Conservation (phyloP, 1,140 invertebrate species). For the Calephelis nemesis region DNA sequence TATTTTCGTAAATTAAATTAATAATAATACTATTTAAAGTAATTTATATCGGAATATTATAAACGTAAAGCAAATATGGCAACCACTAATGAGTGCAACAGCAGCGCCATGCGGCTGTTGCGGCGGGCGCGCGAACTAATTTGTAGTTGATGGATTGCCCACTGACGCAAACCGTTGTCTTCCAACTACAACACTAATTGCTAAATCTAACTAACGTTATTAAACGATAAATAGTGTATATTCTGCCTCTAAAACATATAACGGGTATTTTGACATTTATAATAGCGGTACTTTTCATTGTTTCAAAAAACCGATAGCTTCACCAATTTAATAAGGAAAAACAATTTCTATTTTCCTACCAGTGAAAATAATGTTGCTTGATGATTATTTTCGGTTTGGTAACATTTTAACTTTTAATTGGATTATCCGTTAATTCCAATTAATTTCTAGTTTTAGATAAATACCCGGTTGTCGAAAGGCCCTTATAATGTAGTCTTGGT, state of each 20-base stretch:
- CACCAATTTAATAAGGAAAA: too few relatives aligned
- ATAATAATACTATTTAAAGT: slow-evolving; percentile 27
- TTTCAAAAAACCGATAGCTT: not conserved
- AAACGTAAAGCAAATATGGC: slow-evolving; percentile 35
- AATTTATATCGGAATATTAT: slow-evolving; percentile 45
- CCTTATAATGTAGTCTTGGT: too few relatives aligned
- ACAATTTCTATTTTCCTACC: not conserved
- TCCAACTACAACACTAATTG: slow-evolving; percentile 31
- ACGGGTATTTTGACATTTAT: not conserved
- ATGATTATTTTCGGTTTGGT: too few relatives aligned
- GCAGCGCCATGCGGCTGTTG: slow-evolving; percentile 62
- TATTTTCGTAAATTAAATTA: too few relatives aligned
- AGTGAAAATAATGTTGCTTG: not conserved
- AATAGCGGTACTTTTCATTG: not conserved
- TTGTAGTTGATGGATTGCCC: slow-evolving; percentile 65
- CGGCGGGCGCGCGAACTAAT: slow-evolving; percentile 66
- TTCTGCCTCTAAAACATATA: not conserved
- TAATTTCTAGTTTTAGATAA: too few relatives aligned
- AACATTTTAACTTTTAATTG: too few relatives aligned
- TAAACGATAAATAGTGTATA: not conserved
- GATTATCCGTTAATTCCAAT: too few relatives aligned
- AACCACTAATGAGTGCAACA: slow-evolving; percentile 73
- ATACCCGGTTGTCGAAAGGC: too few relatives aligned
- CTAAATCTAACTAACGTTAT: slow-evolving; percentile 25
- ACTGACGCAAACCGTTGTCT: slow-evolving; percentile 27